A percentile compares a stretch with the other conserved stretches of the same genome.
Conservation (phyloP, 2,888 invertebrate genomes). For the Pseudolycoriella hygida region DNA sequence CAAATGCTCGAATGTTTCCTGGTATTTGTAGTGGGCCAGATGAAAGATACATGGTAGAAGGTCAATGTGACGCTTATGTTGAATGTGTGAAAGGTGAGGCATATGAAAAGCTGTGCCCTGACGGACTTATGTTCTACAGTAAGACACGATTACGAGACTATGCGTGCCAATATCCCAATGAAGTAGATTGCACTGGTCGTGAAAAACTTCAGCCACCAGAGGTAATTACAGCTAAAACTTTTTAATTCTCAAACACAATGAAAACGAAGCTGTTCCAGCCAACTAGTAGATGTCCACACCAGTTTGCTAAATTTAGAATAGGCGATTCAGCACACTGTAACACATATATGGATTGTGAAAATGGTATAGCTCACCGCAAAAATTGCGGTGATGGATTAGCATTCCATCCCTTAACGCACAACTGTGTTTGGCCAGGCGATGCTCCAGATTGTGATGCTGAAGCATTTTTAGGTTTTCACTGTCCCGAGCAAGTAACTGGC, state of each 20-base stretch:
- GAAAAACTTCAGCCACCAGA: conserved; percentile 34
- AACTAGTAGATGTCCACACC: conserved; percentile 64
- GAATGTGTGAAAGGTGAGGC: conserved; percentile 56
- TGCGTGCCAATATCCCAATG: conserved; percentile 72
- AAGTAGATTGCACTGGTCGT: conserved; percentile 57
- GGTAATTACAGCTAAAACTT: conserved; percentile 31
- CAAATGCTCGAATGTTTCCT: too few relatives aligned
- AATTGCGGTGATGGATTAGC: conserved; percentile 74
- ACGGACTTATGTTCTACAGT: conserved; percentile 64
- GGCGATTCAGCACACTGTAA: conserved; percentile 53
- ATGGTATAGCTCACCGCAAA: conserved; percentile 53
- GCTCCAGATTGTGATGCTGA: conserved; percentile 66
- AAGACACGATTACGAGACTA: conserved; percentile 45
- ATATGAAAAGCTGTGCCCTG: conserved; percentile 62
- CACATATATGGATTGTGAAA: conserved; percentile 64
- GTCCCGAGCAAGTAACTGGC: conserved; percentile 36
- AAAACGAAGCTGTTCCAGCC: conserved; percentile 27
- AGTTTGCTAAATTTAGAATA: conserved; percentile 61
- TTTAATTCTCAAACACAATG: too few relatives aligned
- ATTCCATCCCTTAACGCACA: conserved; percentile 49
- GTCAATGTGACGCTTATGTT: conserved; percentile 52
- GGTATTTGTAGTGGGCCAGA: too few relatives aligned
- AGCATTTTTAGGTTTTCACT: conserved; percentile 58
- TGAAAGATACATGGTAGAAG: too few relatives aligned
- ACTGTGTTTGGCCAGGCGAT: conserved; percentile 79